Base-by-base conservation (phyloP, 1,140 invertebrate species). In the Stegodyphus mimosarum region DNA sequence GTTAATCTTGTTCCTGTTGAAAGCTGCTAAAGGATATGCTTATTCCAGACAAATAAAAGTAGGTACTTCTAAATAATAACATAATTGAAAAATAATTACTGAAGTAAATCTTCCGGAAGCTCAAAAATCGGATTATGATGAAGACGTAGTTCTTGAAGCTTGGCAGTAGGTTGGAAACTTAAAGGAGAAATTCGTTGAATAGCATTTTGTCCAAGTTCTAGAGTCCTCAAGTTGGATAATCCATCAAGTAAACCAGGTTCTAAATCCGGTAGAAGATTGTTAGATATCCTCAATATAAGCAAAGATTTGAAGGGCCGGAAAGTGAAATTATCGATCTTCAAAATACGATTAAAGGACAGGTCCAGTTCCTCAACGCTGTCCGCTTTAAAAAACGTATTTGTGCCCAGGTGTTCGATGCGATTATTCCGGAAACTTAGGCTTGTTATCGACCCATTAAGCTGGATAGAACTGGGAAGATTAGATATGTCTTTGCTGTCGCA, bases 191-290 rank as follows among this genome's bases (percentile, higher is more conserved):
- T 6, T 18, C 10, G 18, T 5, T 84, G 72, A 10, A 84, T 63
- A 1, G 9, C 17, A 17, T 84, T 84, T 7, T 84, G 72, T 6
- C 81, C 81, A 4, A 76, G 9, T 48, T 84, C 81, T 18, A 84
- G 18, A 3, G 76, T 64, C 18, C 53, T 76, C 51, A 84, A n/a
- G 13, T 84, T 84, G 2, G 17, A 17, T 3, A 84, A 17, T 15
- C 81, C 81, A 5, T 76, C 64, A 6, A 84, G 13, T 50, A 84
- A 64, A 5, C 74, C 67, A n/a, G 81, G 73, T 15, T 13, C 5
- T 5, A 84, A 11, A 9, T 76, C 64, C n/a, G 51, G 11, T 11
- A 84, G 50, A 9, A 50, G 50, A 15, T 84, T 84, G 7, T 76
- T 50, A 0, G 81, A 76, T 13, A 84, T 17, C 33, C 73, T 75